Evolutionary conservation across 2,113 vertebrate genomes (phyloP).

Genomic region (Neoarius graeffei): DNA sequence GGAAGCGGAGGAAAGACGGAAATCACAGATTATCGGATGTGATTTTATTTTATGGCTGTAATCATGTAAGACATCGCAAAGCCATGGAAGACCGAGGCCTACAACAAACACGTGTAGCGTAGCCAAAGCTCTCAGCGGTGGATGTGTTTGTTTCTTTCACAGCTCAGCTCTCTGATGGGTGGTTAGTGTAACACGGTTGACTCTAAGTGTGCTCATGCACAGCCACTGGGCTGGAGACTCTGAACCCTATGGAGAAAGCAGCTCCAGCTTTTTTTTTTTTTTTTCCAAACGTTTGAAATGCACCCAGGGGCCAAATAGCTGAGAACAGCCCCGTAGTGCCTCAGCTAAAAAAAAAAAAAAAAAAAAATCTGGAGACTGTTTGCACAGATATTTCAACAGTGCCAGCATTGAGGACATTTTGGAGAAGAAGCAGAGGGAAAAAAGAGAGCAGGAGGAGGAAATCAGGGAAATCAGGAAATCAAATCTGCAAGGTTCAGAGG

Average conservation of each 20-base stretch:
- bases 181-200: constrained; percentile 40
- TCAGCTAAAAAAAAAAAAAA: constrained; percentile 59
- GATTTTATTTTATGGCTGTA: background rate
- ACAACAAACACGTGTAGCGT: background rate
- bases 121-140: constrained; percentile 15
- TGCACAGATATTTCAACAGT: constrained; percentile 79
- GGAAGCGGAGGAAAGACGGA: background rate
- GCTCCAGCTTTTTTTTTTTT: constrained; percentile 58
- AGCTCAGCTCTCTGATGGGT: constrained; percentile 35
- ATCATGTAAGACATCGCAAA: background rate
- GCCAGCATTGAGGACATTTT: constrained; percentile 71
- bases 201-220: constrained; percentile 27
- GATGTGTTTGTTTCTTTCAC: constrained; percentile 27
- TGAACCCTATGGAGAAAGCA: constrained; percentile 48
- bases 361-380: constrained; percentile 79
- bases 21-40: constrained; percentile 1
- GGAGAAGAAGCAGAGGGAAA: constrained; percentile 61
- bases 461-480: constrained; percentile 34
- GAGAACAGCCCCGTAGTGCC: constrained; percentile 75
- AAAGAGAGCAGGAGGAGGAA: background rate
- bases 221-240: constrained; percentile 41
- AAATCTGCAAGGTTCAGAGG: constrained; percentile 40
- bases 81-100: constrained; percentile 21
- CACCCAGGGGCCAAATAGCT: constrained; percentile 83
- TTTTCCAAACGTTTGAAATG: constrained; percentile 69